A percentile compares a stretch with the other conserved stretches of the same genome.
Evolutionary conservation across 2,888 invertebrate species (phyloP).

Genomic region (Cordilura impudica): DNA sequence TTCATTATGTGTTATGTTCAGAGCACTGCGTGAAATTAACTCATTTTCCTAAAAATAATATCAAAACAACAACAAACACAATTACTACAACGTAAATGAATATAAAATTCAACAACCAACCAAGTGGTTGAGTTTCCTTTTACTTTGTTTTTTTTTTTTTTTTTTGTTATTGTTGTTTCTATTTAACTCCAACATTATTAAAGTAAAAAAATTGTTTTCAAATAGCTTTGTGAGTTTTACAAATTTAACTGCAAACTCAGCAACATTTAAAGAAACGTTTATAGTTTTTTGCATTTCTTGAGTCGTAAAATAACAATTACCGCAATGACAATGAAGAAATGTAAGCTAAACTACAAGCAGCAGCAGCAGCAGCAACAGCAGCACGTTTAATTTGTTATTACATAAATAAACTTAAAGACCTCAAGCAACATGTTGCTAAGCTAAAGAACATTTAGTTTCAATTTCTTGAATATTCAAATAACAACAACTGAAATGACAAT

Average conservation of each 20-base stretch:
- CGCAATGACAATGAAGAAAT: slow-evolving; percentile 32
- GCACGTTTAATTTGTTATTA: neutral
- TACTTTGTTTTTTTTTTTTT: neutral
- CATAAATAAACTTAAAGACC: slow-evolving; percentile 5
- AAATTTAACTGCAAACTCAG: slow-evolving; percentile 41
- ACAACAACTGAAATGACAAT: too few species aligned
- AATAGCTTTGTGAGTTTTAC: slow-evolving; percentile 30
- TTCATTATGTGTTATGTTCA: slow-evolving; percentile 45
- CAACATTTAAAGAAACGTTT: slow-evolving; percentile 49
- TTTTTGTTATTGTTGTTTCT: neutral
- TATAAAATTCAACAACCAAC: neutral
- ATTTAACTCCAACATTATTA: slow-evolving; percentile 51
- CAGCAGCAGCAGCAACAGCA: neutral
- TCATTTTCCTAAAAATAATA: slow-evolving; percentile 60
- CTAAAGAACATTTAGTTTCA: neutral
- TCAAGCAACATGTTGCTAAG: slow-evolving; percentile 43
- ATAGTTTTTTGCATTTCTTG: slow-evolving; percentile 17
- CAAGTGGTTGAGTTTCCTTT: slow-evolving; percentile 47
- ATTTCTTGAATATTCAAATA: neutral
- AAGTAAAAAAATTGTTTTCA: slow-evolving; percentile 52
- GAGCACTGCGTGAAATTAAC: slow-evolving; percentile 62
- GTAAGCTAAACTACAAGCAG: neutral
- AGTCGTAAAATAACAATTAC: slow-evolving; percentile 56
- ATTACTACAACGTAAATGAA: neutral
- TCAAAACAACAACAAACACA: slow-evolving; percentile 18